Conservation (phyloP, 1,140 invertebrate species). For the Capitella teleta region DNA sequence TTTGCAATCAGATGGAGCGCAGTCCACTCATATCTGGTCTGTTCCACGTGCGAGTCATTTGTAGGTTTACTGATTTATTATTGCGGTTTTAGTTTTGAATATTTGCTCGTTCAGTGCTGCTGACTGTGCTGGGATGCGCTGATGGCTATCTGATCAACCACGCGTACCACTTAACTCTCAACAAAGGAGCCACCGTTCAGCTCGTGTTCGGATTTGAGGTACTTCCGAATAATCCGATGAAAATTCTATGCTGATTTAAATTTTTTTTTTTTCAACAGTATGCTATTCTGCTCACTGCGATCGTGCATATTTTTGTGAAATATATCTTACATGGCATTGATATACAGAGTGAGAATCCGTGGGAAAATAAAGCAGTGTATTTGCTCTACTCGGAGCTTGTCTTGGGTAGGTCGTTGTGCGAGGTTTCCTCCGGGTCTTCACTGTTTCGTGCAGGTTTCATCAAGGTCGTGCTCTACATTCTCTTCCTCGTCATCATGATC, state of each 20-base stretch:
- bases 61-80: conserved; percentile 49
- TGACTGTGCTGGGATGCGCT: conserved; percentile 65
- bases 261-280: conserved; percentile 50
- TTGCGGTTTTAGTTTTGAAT: too few species aligned
- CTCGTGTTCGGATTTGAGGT: conserved; percentile 97
- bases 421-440: background rate
- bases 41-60: conserved; percentile 86
- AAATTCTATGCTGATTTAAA: conserved; percentile 1
- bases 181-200: conserved; percentile 92
- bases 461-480: conserved; percentile 82
- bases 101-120: conserved; percentile 51
- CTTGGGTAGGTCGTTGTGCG: conserved; percentile 61
- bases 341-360: conserved; percentile 87
- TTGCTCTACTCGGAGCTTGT: conserved; percentile 91
- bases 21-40: conserved; percentile 91
- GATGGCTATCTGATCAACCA: conserved; percentile 85
- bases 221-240: conserved; percentile 10
- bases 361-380: conserved; percentile 99
- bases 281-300: conserved; percentile 87
- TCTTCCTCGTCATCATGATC: conserved; percentile 94
- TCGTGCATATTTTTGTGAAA: conserved; percentile 87
- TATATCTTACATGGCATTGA: conserved; percentile 90
- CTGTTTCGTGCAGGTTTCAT: conserved; percentile 48
- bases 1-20: conserved; percentile 80
- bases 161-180: conserved; percentile 87